Conservation (phyloP, 2,888 invertebrate genomes). For the Dryococelus australis region DNA sequence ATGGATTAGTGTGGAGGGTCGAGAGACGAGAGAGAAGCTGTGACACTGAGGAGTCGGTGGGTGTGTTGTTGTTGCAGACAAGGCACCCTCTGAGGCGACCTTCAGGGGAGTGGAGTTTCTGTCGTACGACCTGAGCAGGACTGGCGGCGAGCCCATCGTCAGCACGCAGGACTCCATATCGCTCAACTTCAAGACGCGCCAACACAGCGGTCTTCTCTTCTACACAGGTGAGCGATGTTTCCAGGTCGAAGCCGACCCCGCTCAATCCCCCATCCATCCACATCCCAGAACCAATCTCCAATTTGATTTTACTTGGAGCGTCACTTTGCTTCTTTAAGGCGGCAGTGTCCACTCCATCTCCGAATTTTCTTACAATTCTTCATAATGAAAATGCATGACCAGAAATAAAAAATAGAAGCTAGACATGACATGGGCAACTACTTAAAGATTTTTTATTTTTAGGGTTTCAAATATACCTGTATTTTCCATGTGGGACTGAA, state of each 20-base stretch:
- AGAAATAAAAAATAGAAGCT: no score
- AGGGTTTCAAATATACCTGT: no score
- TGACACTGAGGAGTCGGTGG: not conserved
- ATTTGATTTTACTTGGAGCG: not conserved
- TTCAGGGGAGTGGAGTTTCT: constrained; percentile 92
- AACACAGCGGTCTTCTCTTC: constrained; percentile 89
- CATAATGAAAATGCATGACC: no score
- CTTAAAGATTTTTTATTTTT: no score
- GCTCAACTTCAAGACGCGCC: constrained; percentile 90
- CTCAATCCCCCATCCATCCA: not conserved
- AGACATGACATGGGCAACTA: no score
- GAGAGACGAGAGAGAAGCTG: no score
- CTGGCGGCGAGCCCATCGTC: constrained; percentile 86
- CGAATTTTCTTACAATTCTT: no score
- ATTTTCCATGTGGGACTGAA: no score
- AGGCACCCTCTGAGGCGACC: constrained; percentile 92
- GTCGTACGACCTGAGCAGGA: constrained; percentile 87
- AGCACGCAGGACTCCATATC: constrained; percentile 91
- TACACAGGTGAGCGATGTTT: constrained; percentile 76
- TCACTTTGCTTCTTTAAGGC: no score
- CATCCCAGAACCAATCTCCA: not conserved
- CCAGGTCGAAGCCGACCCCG: no score
- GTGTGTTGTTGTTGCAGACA: constrained; percentile 71
- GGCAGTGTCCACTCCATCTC: no score
- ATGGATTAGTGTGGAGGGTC: no score